Evolutionary conservation across 2,797 vertebrate genomes (phyloP).

Genomic region (Eptatretus atami): DNA sequence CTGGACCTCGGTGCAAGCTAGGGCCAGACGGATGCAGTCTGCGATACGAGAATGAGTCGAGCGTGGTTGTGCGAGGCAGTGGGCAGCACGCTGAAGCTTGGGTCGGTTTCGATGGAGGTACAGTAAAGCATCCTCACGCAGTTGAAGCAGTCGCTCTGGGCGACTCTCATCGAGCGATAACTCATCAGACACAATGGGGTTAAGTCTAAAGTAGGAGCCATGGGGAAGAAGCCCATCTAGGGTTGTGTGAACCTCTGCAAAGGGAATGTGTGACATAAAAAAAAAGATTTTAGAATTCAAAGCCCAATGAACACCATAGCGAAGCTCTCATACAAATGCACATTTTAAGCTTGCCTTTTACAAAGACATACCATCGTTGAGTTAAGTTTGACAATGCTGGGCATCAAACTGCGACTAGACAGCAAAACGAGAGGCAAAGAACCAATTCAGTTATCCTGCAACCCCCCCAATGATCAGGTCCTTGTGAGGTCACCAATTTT

Average conservation of each 20-base stretch:
- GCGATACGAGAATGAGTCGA: not conserved
- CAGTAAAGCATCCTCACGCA: slow-evolving; percentile 17
- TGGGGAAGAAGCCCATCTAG: slow-evolving; percentile 21
- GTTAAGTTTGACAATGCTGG: too few species aligned
- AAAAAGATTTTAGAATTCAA: not conserved
- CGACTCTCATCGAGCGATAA: slow-evolving; percentile 25
- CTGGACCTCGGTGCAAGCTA: too few species aligned
- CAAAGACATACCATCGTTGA: too few species aligned
- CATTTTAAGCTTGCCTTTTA: too few species aligned
- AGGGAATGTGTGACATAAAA: not conserved
- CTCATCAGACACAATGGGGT: slow-evolving; percentile 19
- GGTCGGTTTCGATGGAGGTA: slow-evolving; percentile 21
- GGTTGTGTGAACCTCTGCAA: slow-evolving; percentile 19
- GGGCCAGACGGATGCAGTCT: not conserved
- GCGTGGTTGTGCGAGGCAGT: slow-evolving; percentile 13
- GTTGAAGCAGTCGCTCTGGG: slow-evolving; percentile 14
- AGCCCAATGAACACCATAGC: too few species aligned
- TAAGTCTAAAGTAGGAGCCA: slow-evolving; percentile 27
- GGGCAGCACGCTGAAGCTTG: slow-evolving; percentile 18
- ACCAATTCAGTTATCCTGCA: too few species aligned
- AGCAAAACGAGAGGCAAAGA: too few species aligned
- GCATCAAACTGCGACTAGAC: too few species aligned
- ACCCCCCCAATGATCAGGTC: too few species aligned
- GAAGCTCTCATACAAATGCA: too few species aligned
- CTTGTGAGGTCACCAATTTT: too few species aligned